phyloP scores from a whole-genome alignment of 1,140 invertebrate genomes.

The Psix sp. region DNA sequence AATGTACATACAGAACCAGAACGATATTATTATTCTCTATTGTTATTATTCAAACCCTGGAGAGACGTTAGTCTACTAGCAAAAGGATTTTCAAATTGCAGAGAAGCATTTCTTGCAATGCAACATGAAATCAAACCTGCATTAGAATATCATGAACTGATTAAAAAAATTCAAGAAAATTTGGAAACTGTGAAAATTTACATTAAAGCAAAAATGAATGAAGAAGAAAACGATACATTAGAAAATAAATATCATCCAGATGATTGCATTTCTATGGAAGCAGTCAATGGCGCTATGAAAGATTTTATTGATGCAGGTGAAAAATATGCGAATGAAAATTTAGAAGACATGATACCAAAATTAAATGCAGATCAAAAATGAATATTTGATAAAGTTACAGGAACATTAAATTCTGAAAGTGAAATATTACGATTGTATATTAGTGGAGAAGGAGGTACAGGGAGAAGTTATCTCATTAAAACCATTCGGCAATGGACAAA shows the following conservation, averaged over 20 bases:
- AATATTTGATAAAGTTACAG: conserved; percentile 54
- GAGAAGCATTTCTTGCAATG: conserved; percentile 46
- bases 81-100: too few species aligned
- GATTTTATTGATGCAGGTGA: conserved; percentile 51
- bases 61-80: conserved; percentile 48
- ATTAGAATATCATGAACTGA: conserved; percentile 56
- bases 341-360: conserved; percentile 50
- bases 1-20: conserved; percentile 56
- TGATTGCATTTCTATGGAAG: conserved; percentile 39
- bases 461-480: conserved; percentile 59
- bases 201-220: too few species aligned
- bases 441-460: conserved; percentile 55
- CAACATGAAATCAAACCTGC: conserved; percentile 32
- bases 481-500: conserved; percentile 39
- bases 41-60: conserved; percentile 64
- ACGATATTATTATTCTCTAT: conserved; percentile 58
- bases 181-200: conserved; percentile 39
- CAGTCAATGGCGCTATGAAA: conserved; percentile 54
- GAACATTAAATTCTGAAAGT: conserved; percentile 10
- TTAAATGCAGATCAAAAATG: conserved; percentile 62
- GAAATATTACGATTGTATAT: conserved; percentile 49
- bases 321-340: conserved; percentile 34
- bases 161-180: conserved; percentile 41
- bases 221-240: too few species aligned
- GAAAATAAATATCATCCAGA: too few species aligned